These are phyloP conservation scores for Sus scrofa DNA, from an alignment of 2,113 vertebrate genomes.

Conservation along the genomic window T2T-Sscrofa CM000828.6:37759501-37760000, in stretches of 20 bases:
- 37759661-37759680: background rate
- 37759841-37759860: conserved; percentile 35
- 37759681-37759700: background rate
- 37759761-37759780: background rate
- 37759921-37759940: conserved; percentile 52
- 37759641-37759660: background rate
- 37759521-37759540: conserved; percentile 1
- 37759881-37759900: conserved; percentile 53
- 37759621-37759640: conserved; percentile 14
- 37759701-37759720: background rate
- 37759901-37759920: conserved; percentile 34
- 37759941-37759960: conserved; percentile 58
- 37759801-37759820: conserved; percentile 47
- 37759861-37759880: conserved; percentile 53
- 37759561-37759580: background rate
- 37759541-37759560: background rate
- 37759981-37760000: conserved; percentile 44
- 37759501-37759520: background rate
- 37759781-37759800: conserved; percentile 29
- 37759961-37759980: conserved; percentile 57
- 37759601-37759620: background rate
- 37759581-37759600: background rate
- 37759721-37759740: background rate
- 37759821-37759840: conserved; percentile 11
- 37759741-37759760: background rate